Base-by-base conservation (phyloP, 1,140 invertebrate genomes). In the Drosophila nigrodunni region DNA sequence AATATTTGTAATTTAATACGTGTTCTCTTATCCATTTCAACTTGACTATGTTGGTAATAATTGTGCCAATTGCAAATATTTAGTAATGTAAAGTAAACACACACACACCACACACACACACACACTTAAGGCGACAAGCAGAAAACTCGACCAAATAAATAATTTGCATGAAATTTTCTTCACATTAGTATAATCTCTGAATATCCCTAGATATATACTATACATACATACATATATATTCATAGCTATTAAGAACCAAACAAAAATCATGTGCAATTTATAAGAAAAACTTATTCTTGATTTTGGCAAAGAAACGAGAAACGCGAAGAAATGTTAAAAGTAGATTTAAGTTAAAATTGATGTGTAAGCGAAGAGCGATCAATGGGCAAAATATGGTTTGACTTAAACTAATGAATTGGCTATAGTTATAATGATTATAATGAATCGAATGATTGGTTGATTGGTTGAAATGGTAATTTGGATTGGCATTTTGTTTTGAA, bases 1-100 rank as follows among this genome's bases (percentile, higher is more conserved):
- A 47, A 59, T 55, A 39, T 34, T 35, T 34, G 11, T 13, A 75
- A 59, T 8, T 54, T n/a, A 43, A 43, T 43, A 54, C 30, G 7
- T 54, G 7, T 54, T 30, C 35, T 54, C 50, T 54, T 37, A 54
- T 54, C 30, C 41, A 37, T 61, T 61, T 54, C 59, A 11, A 65
- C 57, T 78, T 67, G 66, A 82, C 62, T 77, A 62, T 78, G 76
- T 68, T 72, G 50, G 58, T 69, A 86, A 78, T 78, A 65, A 86
- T 30, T 86, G 82, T 86, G 82, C 82, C 82, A 86, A 86, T 82
- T 87, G 82, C 78, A 82, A 74, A 73, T 54, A 71, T 21, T 67
- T 64, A 81, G 70, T 67, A 75, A 71, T 86, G 70, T 86, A 85
- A 69, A 61, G 66, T 65, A 57, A 44, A 73, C 50, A 67, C 64